phyloP scores from a whole-genome alignment of 1,140 invertebrate genomes.

The Plodia interpunctella region DNA sequence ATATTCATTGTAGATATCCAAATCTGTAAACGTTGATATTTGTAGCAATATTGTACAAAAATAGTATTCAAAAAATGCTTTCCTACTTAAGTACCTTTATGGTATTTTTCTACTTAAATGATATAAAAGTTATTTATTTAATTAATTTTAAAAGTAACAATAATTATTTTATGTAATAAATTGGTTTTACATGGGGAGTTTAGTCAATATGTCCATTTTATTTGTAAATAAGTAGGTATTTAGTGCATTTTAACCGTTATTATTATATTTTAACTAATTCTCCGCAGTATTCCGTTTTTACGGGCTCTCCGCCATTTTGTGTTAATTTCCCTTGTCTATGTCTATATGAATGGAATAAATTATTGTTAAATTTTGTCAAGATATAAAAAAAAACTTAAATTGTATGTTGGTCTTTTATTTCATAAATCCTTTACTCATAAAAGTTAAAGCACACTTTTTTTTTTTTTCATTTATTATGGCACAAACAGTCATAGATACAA shows the following conservation, averaged over 20 bases:
- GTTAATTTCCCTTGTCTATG: conserved; percentile 54
- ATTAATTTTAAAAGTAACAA: no score
- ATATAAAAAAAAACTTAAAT: conserved; percentile 66
- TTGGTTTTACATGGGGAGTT: background rate
- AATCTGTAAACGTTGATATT: no score
- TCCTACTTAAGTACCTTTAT: no score
- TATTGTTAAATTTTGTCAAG: conserved; percentile 62
- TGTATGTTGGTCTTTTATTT: conserved; percentile 55
- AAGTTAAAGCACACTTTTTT: no score
- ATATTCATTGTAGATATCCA: no score
- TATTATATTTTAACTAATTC: conserved; percentile 39
- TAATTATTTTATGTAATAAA: background rate
- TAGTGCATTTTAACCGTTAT: conserved; percentile 24
- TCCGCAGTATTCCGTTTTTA: conserved; percentile 62
- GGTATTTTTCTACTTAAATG: no score
- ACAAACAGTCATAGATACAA: no score
- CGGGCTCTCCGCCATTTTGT: conserved; percentile 42
- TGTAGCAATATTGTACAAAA: no score
- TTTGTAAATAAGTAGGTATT: conserved; percentile 29
- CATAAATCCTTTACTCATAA: no score
- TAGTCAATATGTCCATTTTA: conserved; percentile 19
- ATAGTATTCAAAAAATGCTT: no score
- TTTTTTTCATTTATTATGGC: no score
- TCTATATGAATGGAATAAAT: conserved; percentile 52
- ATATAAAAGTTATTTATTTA: no score